Base-by-base conservation (phyloP, 2,113 vertebrate genomes). In the Sula dactylatra region DNA sequence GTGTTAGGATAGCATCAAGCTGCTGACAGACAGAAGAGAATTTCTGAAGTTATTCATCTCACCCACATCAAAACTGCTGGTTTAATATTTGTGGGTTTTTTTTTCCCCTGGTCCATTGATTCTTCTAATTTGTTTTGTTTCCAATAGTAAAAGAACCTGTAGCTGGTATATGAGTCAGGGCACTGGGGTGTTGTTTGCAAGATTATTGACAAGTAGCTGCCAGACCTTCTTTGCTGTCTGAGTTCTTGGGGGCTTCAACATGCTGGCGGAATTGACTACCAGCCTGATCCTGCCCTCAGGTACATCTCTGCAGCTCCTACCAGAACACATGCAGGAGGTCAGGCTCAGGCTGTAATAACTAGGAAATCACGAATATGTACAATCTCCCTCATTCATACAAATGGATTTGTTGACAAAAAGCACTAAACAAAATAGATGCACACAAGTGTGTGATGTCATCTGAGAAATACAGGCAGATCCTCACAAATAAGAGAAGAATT, bases 121-220 rank as follows among this genome's bases (percentile, higher is more conserved):
- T 82, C n/a, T 88, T 58, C 71, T 76, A 45, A 92, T 86, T 90
- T 62, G n/a, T 71, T 97, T 36, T 84, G 50, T 81, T 94, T 64
- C 34, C 27, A 92, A 27, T 76, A 71, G 29, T 50, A 31, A 61
- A 83, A 55, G 32, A 40, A 59, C 29, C 40, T 58, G 36, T 69
- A 65, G 50, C 29, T 91, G 19, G 47, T 45, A 16, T 29, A 40
- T 19, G 71, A 94, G 58, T 44, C 62, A 66, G 49, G 66, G 29
- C 62, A 66, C 15, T 59, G 59, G 27, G 34, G 24, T 66, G 49
- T 42, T 90, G 45, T 92, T 96, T 70, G 82, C n/a, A 73, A 77
- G 45, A 44, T 77, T 93, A 81, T 86, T 73, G 76, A 70, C 76
- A 95, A 89, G 38, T 31, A 88, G 54, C 50, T 92, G 59, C 19